Conservation (phyloP, 1,140 invertebrate species). For the Brachionus calyciflorus region DNA sequence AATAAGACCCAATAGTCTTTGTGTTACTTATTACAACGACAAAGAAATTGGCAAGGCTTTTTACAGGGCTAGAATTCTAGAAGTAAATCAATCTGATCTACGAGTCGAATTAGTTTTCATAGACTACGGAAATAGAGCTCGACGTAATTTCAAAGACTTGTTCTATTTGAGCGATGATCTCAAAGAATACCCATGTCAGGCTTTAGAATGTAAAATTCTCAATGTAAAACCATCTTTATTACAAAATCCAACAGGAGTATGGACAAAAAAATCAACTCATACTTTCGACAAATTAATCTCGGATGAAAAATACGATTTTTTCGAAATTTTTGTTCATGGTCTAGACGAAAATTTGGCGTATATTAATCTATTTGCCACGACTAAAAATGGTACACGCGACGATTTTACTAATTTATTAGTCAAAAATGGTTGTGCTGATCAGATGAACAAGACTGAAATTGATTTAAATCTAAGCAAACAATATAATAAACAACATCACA, state of each 20-base stretch:
- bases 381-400: background rate
- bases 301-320: background rate
- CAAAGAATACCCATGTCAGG: constrained; percentile 20
- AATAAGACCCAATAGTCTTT: background rate
- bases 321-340: constrained; percentile 8
- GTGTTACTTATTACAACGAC: constrained; percentile 11
- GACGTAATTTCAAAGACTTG: background rate
- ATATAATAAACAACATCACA: background rate
- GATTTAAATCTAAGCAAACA: constrained; percentile 24
- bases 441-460: constrained; percentile 14
- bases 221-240: constrained; percentile 16
- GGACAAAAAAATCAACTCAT: constrained; percentile 8
- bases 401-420: constrained; percentile 14
- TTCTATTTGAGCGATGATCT: background rate
- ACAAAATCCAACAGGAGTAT: background rate
- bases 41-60: background rate
- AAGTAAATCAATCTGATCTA: background rate
- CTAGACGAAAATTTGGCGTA: constrained; percentile 7
- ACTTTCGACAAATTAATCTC: background rate
- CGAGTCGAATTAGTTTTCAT: background rate
- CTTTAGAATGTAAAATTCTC: constrained; percentile 23
- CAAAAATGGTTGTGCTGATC: background rate
- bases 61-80: constrained; percentile 14
- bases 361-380: background rate
- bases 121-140: constrained; percentile 26